These are phyloP conservation scores for Strix aluco DNA, from an alignment of 2,113 vertebrate genomes.

Conservation along the genomic window DNA sequence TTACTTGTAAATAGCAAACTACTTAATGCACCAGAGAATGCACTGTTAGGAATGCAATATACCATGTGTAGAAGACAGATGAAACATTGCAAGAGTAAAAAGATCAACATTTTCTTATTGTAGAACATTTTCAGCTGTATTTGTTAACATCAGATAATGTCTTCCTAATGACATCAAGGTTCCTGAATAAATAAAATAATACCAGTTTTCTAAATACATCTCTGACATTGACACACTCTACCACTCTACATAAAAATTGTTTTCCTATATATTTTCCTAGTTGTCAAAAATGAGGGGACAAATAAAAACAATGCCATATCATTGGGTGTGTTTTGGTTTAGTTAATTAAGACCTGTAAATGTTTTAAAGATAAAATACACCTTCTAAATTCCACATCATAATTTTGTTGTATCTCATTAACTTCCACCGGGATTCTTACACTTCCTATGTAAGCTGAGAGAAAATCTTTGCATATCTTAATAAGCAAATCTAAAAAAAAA, in stretches of 20 bases:
- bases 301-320: background rate
- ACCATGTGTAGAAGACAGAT: background rate
- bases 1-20: background rate
- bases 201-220: background rate
- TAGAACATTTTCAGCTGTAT: background rate
- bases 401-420: background rate
- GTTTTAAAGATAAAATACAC: background rate
- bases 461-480: background rate
- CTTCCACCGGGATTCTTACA: background rate
- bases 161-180: background rate
- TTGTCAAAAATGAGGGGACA: background rate
- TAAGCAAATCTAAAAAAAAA: background rate
- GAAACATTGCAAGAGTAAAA: background rate
- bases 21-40: background rate
- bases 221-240: background rate
- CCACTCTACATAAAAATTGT: background rate
- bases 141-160: background rate
- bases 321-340: background rate
- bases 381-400: background rate
- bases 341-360: background rate
- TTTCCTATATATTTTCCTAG: background rate
- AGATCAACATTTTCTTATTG: background rate
- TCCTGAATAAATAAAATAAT: background rate
- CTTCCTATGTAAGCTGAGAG: fast-evolving
- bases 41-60: background rate